phyloP scores from a whole-genome alignment of 2,113 vertebrate genomes.

The Bothrops jararaca region DNA sequence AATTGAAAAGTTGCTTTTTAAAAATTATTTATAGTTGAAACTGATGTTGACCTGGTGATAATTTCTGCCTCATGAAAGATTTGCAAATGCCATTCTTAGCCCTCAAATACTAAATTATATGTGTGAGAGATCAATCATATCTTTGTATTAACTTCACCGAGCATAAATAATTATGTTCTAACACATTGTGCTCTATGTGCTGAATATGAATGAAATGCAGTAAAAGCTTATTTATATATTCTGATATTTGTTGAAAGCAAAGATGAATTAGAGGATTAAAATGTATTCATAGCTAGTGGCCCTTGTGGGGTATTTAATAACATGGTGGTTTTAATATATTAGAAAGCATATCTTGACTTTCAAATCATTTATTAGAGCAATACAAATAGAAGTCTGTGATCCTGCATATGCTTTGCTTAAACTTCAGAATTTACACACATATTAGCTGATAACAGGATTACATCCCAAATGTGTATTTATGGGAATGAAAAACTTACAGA shows the following conservation, averaged over 20 bases:
- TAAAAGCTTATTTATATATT: not conserved
- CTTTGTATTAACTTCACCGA: constrained; percentile 13
- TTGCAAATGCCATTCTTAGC: constrained; percentile 17
- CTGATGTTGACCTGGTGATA: constrained; percentile 19
- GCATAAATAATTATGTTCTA: not conserved
- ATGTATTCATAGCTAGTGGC: not conserved
- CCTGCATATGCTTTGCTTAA: not conserved
- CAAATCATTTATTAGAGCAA: not conserved
- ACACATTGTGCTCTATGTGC: not conserved
- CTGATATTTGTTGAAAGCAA: not conserved
- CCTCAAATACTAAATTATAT: not conserved
- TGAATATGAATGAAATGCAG: not conserved
- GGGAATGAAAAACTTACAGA: constrained; percentile 53
- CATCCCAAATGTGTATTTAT: constrained; percentile 25
- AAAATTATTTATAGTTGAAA: not conserved
- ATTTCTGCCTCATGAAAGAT: constrained; percentile 1
- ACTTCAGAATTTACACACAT: not conserved
- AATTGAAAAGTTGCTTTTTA: not conserved
- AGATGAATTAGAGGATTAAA: not conserved
- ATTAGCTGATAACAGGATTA: not conserved
- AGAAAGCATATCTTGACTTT: not conserved
- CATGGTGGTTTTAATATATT: not conserved
- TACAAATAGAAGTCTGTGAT: not conserved
- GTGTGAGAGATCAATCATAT: not conserved
- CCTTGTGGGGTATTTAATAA: not conserved